Evolutionary conservation across 2,888 invertebrate species (phyloP), one percentile per base, ranked within the genome.

Genomic region (Leptogaster cylindrica): DNA sequence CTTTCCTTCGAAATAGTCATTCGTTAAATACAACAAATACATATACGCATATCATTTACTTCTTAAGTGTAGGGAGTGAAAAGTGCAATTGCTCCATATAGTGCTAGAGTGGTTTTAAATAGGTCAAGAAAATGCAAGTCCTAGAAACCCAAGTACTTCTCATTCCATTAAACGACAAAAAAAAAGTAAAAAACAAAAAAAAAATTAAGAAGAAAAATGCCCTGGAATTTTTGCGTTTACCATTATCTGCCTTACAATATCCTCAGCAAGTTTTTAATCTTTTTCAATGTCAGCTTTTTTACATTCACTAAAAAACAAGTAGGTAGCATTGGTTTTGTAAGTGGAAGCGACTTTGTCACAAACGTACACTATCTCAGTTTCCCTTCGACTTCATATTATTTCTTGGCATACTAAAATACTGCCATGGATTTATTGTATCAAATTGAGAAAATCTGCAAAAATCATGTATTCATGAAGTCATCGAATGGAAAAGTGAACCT

Each of bases 401-500:
- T 36, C 20, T 55, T 10, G 23, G 39, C 39, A 23, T 41, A 18
- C 18, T 41, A 4, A 41, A 14, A 41, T n/a, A 41, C 4, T 14
- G 5, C 61, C 61, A 44, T 61, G 61, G 23, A 44, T 28, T 27
- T 41, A 10, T 44, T 61, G 28, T 61, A 61, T 61, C 41, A 61
- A 61, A 61, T 61, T 23, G 44, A 28, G 44, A 14, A 44, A 61
- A 61, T 61, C 61, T 61, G 61, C 61, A 44, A 44, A 27, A 27
- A 61, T 44, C 61, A 44, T 61, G 61, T 27, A 23, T 27, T 61
- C 44, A 28, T 44, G 31, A 44, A 61, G 61, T 44, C 61, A 44
- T 44, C 61, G 61, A 55, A 64, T 31, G 31, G 44, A 41, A 31
- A 48, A 28, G 64, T 48, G 18, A 48, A 64, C 48, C 64, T 64